Evolutionary conservation across 2,113 vertebrate species (phyloP).

Genomic region (Chauna torquata): DNA sequence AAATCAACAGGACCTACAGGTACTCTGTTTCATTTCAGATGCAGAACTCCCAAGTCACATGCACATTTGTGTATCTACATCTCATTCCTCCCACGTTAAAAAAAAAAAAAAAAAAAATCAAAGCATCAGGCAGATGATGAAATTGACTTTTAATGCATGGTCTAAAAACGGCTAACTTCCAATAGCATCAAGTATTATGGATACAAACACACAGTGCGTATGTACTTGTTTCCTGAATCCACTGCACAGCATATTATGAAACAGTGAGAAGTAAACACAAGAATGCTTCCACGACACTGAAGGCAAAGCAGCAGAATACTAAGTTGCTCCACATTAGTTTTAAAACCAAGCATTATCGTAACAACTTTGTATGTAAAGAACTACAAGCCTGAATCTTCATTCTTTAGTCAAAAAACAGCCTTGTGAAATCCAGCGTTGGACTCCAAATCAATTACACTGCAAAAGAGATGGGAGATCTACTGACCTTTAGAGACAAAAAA

Average conservation of each 20-base stretch:
- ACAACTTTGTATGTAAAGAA: neutral
- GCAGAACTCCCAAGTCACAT: neutral
- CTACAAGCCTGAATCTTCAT: neutral
- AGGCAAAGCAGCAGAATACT: neutral
- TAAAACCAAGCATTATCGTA: neutral
- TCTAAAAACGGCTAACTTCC: neutral
- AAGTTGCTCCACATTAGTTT: neutral
- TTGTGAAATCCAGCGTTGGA: neutral
- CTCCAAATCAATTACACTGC: neutral
- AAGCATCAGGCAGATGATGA: neutral
- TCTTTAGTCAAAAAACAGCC: neutral
- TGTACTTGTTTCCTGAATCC: neutral
- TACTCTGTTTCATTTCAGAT: neutral
- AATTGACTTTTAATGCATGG: neutral
- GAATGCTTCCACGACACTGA: neutral
- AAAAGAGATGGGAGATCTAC: neutral
- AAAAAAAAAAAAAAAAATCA: neutral
- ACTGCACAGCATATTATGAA: neutral
- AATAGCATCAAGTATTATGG: neutral
- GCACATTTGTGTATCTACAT: accelerated
- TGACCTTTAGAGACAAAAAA: neutral
- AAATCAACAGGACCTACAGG: neutral
- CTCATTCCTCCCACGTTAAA: neutral
- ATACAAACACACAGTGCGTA: neutral
- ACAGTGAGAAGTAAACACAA: neutral